phyloP scores from a whole-genome alignment of 2,797 vertebrate species.

The Coilia nasus region DNA sequence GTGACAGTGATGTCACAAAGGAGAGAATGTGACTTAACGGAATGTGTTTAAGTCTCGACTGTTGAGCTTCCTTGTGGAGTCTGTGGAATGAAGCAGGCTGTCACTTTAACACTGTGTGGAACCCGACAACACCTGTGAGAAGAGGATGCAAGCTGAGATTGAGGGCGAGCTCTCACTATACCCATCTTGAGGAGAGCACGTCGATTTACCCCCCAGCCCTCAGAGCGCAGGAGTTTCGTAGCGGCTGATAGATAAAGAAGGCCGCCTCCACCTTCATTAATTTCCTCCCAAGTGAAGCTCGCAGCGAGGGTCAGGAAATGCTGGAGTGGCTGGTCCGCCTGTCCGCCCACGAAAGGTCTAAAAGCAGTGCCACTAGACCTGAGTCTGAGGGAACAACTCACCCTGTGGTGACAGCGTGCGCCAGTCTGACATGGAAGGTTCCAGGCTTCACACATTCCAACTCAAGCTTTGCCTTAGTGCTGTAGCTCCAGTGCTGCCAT shows the following conservation, averaged over 20 bases:
- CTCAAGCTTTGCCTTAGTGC: slow-evolving; percentile 14
- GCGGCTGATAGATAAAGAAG: slow-evolving; percentile 39
- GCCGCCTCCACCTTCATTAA: not conserved
- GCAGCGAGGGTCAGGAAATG: not conserved
- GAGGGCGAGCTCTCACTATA: slow-evolving; percentile 15
- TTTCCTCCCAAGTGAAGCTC: not conserved
- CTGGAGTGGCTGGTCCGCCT: not conserved
- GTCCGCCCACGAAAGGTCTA: not conserved
- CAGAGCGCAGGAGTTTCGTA: slow-evolving; percentile 28
- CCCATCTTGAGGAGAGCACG: slow-evolving; percentile 6
- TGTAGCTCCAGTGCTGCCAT: slow-evolving; percentile 36
- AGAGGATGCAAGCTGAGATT: slow-evolving; percentile 33
- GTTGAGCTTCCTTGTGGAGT: not conserved
- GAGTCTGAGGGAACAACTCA: not conserved
- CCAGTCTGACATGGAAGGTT: slow-evolving; percentile 15
- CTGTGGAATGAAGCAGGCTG: slow-evolving; percentile 32
- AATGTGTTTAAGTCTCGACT: not conserved
- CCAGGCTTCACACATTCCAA: slow-evolving; percentile 10
- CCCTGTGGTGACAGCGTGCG: not conserved
- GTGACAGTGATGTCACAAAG: slow-evolving; percentile 4
- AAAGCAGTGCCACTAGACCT: not conserved
- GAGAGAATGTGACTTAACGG: not conserved
- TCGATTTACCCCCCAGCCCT: slow-evolving; percentile 36
- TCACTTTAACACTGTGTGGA: slow-evolving; percentile 44
- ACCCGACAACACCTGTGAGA: slow-evolving; percentile 33